A percentile compares a stretch with the other conserved stretches of the same genome.
Evolutionary conservation across 2,888 invertebrate genomes (phyloP).

Genomic region (Muscina levida): DNA sequence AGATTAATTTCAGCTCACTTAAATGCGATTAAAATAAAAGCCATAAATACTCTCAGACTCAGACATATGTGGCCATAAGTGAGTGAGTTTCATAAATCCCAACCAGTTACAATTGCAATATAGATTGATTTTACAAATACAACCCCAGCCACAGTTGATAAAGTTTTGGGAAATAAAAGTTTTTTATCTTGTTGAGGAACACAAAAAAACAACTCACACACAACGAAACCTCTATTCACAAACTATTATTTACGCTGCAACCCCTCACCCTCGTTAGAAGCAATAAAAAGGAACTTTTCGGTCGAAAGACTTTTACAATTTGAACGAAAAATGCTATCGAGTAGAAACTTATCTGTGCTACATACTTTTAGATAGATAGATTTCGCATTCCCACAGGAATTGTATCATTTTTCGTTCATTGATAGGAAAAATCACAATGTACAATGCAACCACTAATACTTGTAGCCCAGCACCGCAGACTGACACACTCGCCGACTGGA

Average conservation of each 20-base stretch:
- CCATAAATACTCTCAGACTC: constrained; percentile 56
- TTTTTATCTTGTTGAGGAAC: constrained; percentile 1
- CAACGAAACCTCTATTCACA: neutral
- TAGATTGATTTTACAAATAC: constrained; percentile 22
- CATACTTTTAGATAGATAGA: constrained; percentile 9
- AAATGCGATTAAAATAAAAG: constrained; percentile 59
- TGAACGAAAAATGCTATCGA: neutral
- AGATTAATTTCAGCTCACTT: constrained; percentile 57
- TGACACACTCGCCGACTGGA: too few relatives aligned
- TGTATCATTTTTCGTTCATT: constrained; percentile 48
- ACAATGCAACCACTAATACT: constrained; percentile 33
- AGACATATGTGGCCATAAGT: constrained; percentile 59
- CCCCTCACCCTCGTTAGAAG: neutral
- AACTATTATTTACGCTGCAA: neutral
- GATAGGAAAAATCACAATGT: constrained; percentile 14
- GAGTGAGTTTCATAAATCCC: constrained; percentile 58
- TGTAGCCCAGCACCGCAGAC: neutral
- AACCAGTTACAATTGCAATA: constrained; percentile 34
- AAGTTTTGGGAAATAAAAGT: neutral
- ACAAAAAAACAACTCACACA: constrained; percentile 19
- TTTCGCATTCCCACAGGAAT: constrained; percentile 56
- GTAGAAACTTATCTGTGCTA: constrained; percentile 21
- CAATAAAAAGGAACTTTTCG: neutral
- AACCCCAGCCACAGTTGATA: neutral
- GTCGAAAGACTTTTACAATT: constrained; percentile 3